A percentile compares a stretch with the other conserved stretches of the same genome.
phyloP scores from a whole-genome alignment of 2,113 vertebrate species.

The Cathartes aura region DNA sequence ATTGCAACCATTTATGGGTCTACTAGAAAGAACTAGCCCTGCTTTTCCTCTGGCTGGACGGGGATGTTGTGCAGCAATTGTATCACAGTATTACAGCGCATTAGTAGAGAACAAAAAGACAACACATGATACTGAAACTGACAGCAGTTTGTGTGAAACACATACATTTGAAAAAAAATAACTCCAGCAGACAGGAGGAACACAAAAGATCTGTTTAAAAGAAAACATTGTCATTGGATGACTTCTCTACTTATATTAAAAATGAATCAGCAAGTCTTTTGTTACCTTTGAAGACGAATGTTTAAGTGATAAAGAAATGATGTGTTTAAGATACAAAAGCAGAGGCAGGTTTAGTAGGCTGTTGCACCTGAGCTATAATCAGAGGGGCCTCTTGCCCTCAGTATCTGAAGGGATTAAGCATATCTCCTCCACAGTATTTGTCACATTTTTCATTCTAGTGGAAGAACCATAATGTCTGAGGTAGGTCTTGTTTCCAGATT shows the following conservation, averaged over 20 bases:
- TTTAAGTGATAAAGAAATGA: neutral
- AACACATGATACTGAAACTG: neutral
- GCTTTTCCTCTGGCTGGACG: neutral
- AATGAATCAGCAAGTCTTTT: neutral
- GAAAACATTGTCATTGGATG: neutral
- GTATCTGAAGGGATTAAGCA: neutral
- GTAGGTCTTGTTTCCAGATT: neutral
- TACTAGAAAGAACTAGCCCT: neutral
- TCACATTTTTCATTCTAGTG: neutral
- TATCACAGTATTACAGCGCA: neutral
- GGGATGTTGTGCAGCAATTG: neutral
- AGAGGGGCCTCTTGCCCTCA: neutral
- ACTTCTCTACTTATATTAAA: neutral
- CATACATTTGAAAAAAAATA: neutral
- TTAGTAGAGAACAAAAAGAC: neutral
- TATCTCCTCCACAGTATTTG: neutral
- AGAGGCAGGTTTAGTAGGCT: neutral
- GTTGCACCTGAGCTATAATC: neutral
- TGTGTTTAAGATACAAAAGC: neutral
- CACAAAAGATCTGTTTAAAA: neutral
- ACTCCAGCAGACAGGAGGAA: neutral
- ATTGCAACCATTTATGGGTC: neutral
- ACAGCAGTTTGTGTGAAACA: neutral
- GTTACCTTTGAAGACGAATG: neutral
- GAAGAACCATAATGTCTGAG: neutral